Conservation (phyloP, 2,797 vertebrate species). For the Catharus ustulatus region DNA sequence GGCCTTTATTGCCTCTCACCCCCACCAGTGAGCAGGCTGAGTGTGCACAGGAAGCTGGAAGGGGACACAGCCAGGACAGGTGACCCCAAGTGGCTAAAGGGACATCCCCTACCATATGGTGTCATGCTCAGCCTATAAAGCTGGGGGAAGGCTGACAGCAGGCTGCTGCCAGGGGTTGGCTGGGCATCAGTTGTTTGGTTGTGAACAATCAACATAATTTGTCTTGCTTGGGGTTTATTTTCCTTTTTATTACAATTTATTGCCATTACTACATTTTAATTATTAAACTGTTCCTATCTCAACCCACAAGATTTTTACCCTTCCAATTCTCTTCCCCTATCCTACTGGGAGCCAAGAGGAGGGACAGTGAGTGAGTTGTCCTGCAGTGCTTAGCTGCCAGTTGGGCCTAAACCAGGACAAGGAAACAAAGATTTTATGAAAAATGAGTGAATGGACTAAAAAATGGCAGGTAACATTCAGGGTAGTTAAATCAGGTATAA, state of each 20-base stretch:
- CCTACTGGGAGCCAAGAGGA: not conserved
- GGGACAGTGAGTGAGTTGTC: not conserved
- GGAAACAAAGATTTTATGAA: not conserved
- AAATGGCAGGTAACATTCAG: not conserved
- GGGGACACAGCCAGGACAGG: not conserved
- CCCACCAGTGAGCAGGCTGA: fast-evolving
- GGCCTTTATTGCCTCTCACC: not conserved
- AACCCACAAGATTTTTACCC: not conserved
- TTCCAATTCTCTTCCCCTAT: not conserved
- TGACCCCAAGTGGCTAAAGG: not conserved
- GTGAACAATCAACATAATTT: not conserved
- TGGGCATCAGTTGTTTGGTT: not conserved
- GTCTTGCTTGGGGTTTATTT: not conserved
- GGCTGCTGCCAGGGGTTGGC: not conserved
- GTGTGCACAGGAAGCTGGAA: not conserved
- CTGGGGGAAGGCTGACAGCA: not conserved
- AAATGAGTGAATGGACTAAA: not conserved
- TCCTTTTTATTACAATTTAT: not conserved
- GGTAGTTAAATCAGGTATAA: not conserved
- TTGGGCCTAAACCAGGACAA: not conserved
- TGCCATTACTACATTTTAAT: not conserved
- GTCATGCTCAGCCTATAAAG: not conserved
- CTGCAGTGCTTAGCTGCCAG: not conserved
- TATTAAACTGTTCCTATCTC: not conserved
- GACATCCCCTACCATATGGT: not conserved